Percentiles rank a stretch among this genome's conserved stretches.
These are phyloP conservation scores for Hylomyscus alleni DNA, from an alignment of 2,797 vertebrate species.

Conservation along the genomic window DNA sequence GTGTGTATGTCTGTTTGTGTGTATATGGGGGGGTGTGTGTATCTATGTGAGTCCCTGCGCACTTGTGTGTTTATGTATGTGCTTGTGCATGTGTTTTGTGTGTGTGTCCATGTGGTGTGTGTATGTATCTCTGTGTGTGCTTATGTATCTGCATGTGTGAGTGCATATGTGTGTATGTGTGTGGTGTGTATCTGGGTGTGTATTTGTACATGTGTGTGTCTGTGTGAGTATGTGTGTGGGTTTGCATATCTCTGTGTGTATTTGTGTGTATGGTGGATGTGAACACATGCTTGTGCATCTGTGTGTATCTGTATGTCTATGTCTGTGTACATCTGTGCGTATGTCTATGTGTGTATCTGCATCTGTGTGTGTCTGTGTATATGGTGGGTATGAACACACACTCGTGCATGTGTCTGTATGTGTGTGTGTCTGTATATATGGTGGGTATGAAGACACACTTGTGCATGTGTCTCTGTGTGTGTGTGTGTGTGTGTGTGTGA, in stretches of 20 bases:
- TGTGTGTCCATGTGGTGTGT: too few relatives aligned
- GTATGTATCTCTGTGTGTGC: too few relatives aligned
- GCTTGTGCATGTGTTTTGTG: not conserved
- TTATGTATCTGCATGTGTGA: too few relatives aligned
- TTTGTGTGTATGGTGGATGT: too few relatives aligned
- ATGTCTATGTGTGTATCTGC: too few relatives aligned
- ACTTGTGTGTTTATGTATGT: too few relatives aligned
- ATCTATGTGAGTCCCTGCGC: not conserved
- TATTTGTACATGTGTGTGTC: not conserved
- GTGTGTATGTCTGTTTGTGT: not conserved
- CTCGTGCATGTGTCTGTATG: not conserved
- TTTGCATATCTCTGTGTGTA: too few relatives aligned
- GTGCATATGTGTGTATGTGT: too few relatives aligned
- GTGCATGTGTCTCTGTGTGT: not conserved
- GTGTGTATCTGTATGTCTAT: not conserved
- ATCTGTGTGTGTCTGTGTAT: not conserved
- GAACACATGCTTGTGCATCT: too few relatives aligned
- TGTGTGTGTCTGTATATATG: rapidly evolving
- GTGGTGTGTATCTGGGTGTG: too few relatives aligned
- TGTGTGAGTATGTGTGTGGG: not conserved
- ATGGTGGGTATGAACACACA: too few relatives aligned
- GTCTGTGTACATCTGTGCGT: not conserved
- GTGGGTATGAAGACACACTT: not conserved
- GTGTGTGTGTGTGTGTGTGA: not conserved
- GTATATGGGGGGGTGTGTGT: not conserved